These are phyloP conservation scores for Melanogrammus aeglefinus DNA, from an alignment of 2,797 vertebrate species.

Conservation along the genomic window DNA sequence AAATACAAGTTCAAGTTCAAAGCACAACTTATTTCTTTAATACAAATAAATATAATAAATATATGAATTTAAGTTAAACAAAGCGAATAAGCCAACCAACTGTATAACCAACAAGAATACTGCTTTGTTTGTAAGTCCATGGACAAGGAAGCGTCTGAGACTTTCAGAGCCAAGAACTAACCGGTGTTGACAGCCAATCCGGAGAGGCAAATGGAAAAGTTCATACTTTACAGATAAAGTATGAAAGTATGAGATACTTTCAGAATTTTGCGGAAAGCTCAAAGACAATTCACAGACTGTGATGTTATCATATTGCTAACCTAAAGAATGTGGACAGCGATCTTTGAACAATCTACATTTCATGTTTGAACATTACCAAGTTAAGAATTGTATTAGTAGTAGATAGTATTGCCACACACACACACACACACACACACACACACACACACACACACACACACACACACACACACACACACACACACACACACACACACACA, in stretches of 20 bases:
- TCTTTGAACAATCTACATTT: conserved; percentile 40
- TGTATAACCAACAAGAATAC: conserved; percentile 74
- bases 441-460: conserved; percentile 15
- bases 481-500: neutral
- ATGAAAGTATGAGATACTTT: neutral
- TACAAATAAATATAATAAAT: conserved; percentile 86
- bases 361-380: conserved; percentile 46
- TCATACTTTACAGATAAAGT: neutral
- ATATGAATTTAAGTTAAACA: conserved; percentile 77
- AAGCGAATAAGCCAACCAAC: conserved; percentile 62
- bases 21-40: conserved; percentile 58
- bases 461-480: no score
- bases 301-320: neutral
- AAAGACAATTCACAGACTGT: conserved; percentile 17
- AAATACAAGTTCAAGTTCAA: conserved; percentile 65
- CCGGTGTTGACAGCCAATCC: conserved; percentile 60
- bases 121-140: conserved; percentile 74
- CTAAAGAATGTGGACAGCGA: conserved; percentile 24
- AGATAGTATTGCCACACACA: conserved; percentile 23
- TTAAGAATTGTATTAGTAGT: conserved; percentile 10
- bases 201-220: conserved; percentile 17
- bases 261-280: conserved; percentile 30
- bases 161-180: conserved; percentile 29
- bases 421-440: conserved; percentile 8
- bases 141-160: conserved; percentile 50